Evolutionary conservation across 2,888 invertebrate species (phyloP), one percentile per base, ranked within the genome.

Genomic region (Tachina fera): DNA sequence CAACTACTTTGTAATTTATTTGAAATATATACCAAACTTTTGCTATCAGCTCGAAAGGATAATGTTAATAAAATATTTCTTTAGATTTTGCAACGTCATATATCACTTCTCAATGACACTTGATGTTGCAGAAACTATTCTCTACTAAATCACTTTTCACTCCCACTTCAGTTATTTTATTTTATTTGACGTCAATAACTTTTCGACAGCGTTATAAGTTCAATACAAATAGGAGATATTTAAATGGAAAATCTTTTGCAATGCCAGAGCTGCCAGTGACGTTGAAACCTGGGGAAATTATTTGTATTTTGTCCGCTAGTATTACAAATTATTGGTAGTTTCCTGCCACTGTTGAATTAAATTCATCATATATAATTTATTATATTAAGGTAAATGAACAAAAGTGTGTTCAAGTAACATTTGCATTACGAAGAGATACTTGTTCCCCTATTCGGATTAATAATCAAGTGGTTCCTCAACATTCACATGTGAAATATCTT

Each of bases 201-300:
- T 51, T 65, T 53, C 49, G 3, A 71, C 63, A 19, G 58, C 22
- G 9, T 43, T 65, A 67, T 65, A 39, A 77, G 65, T 72, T 51
- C 51, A 71, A 10, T 51, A 49, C 6, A 77, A 72, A 72, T 67
- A 71, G 6, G 47, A 83, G 22, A 49, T 58, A 71, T 39, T 61
- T 39, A 31, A 71, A 43, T 22, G 4, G 16, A 56, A 71, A 58
- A 53, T 68, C 9, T 39, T 4, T 81, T 60, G 67, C 19, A 65
- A 22, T 65, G 11, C 19, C 31, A 31, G 31, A 31, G 31, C 2
- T 31, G 31, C 31, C 31, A n/a, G n/a, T n/a, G n/a, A n/a, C n/a
- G n/a, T n/a, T n/a, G n/a, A n/a, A n/a, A n/a, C n/a, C n/a, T n/a
- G n/a, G n/a, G n/a, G 31, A 31, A 31, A 31, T 31, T 4, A 4